Base-by-base conservation (phyloP, 2,888 invertebrate genomes). In the Phortica okadai region DNA sequence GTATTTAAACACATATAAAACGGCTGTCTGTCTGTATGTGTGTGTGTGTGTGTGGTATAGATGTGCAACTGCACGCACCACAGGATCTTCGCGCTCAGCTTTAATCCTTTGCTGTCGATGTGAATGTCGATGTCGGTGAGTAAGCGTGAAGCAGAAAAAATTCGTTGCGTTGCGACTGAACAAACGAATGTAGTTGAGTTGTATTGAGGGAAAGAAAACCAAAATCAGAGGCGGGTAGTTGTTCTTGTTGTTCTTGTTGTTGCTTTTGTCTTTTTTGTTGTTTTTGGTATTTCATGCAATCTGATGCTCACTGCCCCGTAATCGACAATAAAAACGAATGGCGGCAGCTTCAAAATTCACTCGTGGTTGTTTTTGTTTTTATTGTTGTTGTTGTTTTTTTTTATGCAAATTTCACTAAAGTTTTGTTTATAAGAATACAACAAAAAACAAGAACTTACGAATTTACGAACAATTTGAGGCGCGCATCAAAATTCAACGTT, bases 321-420 rank as follows among this genome's bases (percentile, higher is more conserved):
- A 14, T 42, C 66, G 42, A 62, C n/a, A 66, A 41, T 42, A 41
- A 41, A 41, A 11, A 66, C n/a, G 42, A 41, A 66, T 42, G 66
- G 42, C 73, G 25, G 21, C 44, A 59, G 6, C 66, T 44, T 41
- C 44, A 14, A 41, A 64, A 66, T 66, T 41, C 42, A 21, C 25
- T 50, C 69, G 69, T 69, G 69, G 62, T 62, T 66, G 42, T 42
- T 66, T 11, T 1, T 41, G 6, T 50, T 54, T 50, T 69, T 7
- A n/a, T 44, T 74, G 45, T 25, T 62, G 25, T 74, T 54, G 54
- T 67, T 64, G 41, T 16, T 14, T 56, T 14, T 16, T 62, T 44
- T 67, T 75, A 75, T 75, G 75, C 72, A 75, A 75, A 75, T 75
- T 54, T 75, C 50, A 64, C 72, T 72, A 72, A 72, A 72, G 72